Conservation (phyloP, 1,140 invertebrate genomes). For the Nephotettix cincticeps region DNA sequence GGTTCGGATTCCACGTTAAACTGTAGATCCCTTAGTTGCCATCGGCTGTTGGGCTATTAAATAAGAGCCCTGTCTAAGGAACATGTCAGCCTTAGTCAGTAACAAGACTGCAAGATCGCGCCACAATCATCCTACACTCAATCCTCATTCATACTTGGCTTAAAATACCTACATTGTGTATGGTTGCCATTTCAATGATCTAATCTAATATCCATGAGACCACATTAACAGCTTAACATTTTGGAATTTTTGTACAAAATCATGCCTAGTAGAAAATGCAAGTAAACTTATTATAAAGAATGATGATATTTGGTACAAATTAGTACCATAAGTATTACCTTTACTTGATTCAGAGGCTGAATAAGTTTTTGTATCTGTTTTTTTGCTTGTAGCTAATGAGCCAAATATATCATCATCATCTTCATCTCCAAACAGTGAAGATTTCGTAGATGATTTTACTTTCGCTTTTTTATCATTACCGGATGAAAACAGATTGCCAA, state of each 20-base stretch:
- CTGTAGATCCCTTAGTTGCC: too few relatives aligned
- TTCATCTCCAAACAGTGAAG: not conserved
- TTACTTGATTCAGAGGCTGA: not conserved
- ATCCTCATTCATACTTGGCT: too few relatives aligned
- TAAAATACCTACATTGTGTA: too few relatives aligned
- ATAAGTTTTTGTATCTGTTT: not conserved
- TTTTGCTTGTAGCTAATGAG: not conserved
- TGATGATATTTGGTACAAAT: not conserved
- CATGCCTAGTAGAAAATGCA: not conserved
- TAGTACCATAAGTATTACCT: not conserved
- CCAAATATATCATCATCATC: constrained; percentile 6
- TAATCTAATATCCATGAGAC: too few relatives aligned
- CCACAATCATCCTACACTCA: too few relatives aligned
- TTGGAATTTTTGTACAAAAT: not conserved
- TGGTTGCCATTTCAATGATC: too few relatives aligned
- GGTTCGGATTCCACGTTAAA: too few relatives aligned
- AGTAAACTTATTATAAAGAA: not conserved
- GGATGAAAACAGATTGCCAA: not conserved
- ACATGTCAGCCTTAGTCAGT: too few relatives aligned
- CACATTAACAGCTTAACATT: too few relatives aligned
- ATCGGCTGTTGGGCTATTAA: too few relatives aligned
- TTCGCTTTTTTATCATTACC: not conserved
- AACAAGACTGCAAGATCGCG: too few relatives aligned
- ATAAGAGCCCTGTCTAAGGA: too few relatives aligned
- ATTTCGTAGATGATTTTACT: not conserved